Evolutionary conservation across 2,797 vertebrate species (phyloP).

Genomic region (Amazona ochrocephala): DNA sequence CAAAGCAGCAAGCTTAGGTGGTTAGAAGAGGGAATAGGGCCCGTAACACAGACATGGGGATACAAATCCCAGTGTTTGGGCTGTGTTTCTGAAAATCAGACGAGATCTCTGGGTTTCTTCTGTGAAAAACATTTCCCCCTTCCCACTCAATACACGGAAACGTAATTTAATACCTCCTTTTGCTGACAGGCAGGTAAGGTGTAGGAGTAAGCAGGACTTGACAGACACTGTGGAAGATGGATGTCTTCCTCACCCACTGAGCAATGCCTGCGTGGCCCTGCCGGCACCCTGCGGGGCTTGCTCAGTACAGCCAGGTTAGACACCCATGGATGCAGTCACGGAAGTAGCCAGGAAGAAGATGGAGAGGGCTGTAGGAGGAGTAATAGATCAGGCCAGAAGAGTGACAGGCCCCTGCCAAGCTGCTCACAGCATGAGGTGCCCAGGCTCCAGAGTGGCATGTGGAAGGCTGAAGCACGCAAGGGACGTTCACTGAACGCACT

Average conservation of each 20-base stretch:
- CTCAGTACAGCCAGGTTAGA: background rate
- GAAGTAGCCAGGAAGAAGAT: background rate
- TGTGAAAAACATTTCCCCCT: background rate
- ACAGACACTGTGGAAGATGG: background rate
- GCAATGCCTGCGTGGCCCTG: accelerated
- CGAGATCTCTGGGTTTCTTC: background rate
- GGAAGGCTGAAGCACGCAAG: background rate
- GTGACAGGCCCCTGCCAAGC: background rate
- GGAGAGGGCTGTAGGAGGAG: background rate
- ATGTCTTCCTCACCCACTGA: background rate
- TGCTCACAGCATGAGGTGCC: background rate
- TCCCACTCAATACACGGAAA: background rate
- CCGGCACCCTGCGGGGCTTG: accelerated
- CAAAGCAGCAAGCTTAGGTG: background rate
- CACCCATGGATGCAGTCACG: background rate
- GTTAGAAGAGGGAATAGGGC: background rate
- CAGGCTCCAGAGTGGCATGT: background rate
- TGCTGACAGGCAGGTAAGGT: background rate
- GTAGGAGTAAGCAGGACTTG: background rate
- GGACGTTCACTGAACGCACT: background rate
- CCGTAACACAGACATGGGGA: background rate
- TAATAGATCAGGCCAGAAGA: background rate
- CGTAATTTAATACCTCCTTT: background rate
- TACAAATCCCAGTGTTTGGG: accelerated
- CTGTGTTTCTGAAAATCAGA: background rate